phyloP scores from a whole-genome alignment of 2,888 invertebrate genomes.

The Agrotis puta region DNA sequence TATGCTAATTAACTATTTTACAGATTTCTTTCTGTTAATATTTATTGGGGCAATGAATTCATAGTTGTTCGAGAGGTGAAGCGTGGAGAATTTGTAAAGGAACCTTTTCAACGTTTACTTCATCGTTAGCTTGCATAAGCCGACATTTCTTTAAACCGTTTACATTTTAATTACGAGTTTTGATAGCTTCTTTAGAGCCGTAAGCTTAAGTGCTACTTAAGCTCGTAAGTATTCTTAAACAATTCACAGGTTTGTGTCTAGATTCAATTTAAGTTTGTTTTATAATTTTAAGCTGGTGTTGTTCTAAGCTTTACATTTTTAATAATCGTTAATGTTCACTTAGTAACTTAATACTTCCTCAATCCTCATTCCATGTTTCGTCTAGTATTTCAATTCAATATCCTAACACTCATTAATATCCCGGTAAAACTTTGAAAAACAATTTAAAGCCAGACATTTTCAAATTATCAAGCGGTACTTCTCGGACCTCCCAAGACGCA shows the following conservation, averaged over 20 bases:
- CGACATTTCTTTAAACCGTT: constrained; percentile 9
- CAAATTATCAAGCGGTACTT: constrained; percentile 52
- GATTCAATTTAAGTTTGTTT: background rate
- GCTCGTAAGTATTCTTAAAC: background rate
- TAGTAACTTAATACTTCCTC: constrained; percentile 33
- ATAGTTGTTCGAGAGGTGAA: constrained; percentile 32
- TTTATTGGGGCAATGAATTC: constrained; percentile 51
- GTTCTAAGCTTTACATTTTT: background rate
- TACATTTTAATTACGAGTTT: constrained; percentile 17
- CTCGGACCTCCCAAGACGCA: constrained; percentile 57
- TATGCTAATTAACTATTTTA: constrained; percentile 50
- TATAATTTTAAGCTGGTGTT: background rate
- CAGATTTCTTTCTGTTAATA: constrained; percentile 43
- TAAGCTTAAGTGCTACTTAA: background rate
- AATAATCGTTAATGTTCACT: background rate
- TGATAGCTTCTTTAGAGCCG: background rate
- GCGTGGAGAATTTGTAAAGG: constrained; percentile 34
- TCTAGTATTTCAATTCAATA: constrained; percentile 42
- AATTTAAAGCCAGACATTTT: constrained; percentile 50
- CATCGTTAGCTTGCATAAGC: constrained; percentile 28
- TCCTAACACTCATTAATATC: constrained; percentile 44
- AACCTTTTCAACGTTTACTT: constrained; percentile 33
- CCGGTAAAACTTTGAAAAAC: constrained; percentile 41
- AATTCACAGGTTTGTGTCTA: background rate
- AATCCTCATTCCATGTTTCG: constrained; percentile 20